Conservation (phyloP, 2,113 vertebrate genomes). For the Theristicus caerulescens region DNA sequence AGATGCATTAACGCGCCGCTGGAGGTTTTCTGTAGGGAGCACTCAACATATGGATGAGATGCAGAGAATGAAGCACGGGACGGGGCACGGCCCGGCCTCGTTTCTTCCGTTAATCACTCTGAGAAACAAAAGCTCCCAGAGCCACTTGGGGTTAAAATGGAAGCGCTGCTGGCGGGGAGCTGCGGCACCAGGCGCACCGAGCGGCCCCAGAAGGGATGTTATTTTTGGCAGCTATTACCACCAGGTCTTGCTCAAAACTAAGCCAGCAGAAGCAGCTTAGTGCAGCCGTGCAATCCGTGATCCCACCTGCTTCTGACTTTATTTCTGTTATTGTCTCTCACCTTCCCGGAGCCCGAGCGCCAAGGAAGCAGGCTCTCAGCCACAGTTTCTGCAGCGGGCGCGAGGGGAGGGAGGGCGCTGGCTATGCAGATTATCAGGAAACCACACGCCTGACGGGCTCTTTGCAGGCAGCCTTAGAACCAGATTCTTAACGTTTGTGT, state of each 20-base stretch:
- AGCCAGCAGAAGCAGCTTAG: conserved; percentile 30
- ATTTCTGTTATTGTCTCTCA: not conserved
- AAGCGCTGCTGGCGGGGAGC: not conserved
- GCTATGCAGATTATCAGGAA: not conserved
- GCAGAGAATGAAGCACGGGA: not conserved
- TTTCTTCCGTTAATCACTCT: not conserved
- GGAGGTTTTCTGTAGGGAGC: not conserved
- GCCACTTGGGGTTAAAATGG: not conserved
- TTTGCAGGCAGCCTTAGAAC: not conserved
- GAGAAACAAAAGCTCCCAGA: not conserved
- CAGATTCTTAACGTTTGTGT: fast-evolving
- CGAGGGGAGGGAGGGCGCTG: not conserved
- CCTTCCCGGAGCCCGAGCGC: not conserved
- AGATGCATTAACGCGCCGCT: fast-evolving
- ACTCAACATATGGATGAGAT: fast-evolving
- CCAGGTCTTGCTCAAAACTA: conserved; percentile 13
- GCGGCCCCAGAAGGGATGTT: not conserved
- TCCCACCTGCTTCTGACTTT: not conserved
- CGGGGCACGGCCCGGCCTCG: fast-evolving
- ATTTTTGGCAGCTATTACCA: conserved; percentile 2
- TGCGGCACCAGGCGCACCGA: fast-evolving
- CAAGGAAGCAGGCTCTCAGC: not conserved
- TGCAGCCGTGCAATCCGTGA: not conserved
- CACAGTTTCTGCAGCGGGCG: fast-evolving
- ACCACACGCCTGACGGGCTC: not conserved